phyloP scores from a whole-genome alignment of 2,113 vertebrate genomes.

The cat (Felis catus) region F.catus_Fca126_mat1.0 CM031421.1:15294001-15294500 shows the following conservation, averaged over 20 bases:
- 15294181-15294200: slow-evolving; percentile 85
- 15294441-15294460: neutral
- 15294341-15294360: slow-evolving; percentile 79
- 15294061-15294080: neutral
- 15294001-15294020: neutral
- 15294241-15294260: slow-evolving; percentile 73
- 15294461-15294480: neutral
- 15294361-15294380: slow-evolving; percentile 51
- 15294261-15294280: slow-evolving; percentile 70
- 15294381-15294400: slow-evolving; percentile 21
- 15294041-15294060: neutral
- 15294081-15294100: neutral
- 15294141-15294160: slow-evolving; percentile 76
- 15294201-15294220: slow-evolving; percentile 84
- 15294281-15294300: slow-evolving; percentile 86
- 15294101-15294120: neutral
- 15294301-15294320: slow-evolving; percentile 87
- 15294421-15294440: slow-evolving; percentile 42
- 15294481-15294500: neutral
- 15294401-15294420: neutral
- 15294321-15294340: slow-evolving; percentile 84
- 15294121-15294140: neutral
- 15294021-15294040: neutral
- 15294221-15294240: slow-evolving; percentile 83
- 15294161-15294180: slow-evolving; percentile 79